Evolutionary conservation across 2,888 invertebrate species (phyloP).

Genomic region (Plemyria rubiginata): DNA sequence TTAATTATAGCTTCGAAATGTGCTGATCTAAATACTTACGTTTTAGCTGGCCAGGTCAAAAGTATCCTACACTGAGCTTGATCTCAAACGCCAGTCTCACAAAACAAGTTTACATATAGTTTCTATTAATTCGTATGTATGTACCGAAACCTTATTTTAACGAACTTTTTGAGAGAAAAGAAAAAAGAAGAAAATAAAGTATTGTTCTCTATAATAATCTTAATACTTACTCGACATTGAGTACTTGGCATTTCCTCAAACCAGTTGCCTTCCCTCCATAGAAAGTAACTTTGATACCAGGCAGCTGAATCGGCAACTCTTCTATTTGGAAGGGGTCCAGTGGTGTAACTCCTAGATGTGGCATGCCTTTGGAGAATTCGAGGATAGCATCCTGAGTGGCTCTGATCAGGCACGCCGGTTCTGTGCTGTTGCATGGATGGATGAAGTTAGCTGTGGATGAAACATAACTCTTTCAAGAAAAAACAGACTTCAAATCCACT

Average conservation of each 20-base stretch:
- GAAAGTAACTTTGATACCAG: constrained; percentile 78
- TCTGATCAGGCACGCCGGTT: constrained; percentile 68
- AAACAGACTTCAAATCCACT: no score
- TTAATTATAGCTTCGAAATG: neutral
- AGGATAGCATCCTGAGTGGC: constrained; percentile 77
- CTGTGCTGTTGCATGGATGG: constrained; percentile 74
- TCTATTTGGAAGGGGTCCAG: constrained; percentile 76
- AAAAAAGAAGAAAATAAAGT: no score
- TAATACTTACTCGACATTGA: constrained; percentile 77
- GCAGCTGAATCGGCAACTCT: constrained; percentile 75
- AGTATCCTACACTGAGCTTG: no score
- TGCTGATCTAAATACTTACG: no score
- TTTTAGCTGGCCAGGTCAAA: no score
- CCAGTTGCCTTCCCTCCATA: constrained; percentile 75
- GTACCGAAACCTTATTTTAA: no score
- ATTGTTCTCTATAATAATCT: no score
- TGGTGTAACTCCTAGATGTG: constrained; percentile 70
- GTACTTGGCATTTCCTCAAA: constrained; percentile 71
- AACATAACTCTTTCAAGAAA: no score
- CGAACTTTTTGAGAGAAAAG: no score
- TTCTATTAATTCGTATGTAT: no score
- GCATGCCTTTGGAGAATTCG: constrained; percentile 73
- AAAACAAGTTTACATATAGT: no score
- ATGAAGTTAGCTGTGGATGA: constrained; percentile 72
- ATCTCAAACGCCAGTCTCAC: no score